These are phyloP conservation scores for Phoxinus phoxinus DNA, from an alignment of 2,113 vertebrate species.

Conservation along the genomic window DNA sequence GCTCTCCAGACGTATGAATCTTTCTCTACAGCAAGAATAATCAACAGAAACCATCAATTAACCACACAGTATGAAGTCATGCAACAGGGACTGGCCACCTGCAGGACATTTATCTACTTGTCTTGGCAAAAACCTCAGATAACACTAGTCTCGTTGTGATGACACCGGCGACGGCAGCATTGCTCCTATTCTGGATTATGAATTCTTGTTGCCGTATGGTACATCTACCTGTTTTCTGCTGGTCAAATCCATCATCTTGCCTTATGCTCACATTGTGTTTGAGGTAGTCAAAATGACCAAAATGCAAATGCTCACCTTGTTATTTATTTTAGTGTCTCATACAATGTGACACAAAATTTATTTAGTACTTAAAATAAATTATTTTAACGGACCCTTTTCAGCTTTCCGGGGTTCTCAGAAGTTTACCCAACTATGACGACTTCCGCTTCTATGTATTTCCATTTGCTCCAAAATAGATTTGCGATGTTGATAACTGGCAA, in stretches of 20 bases:
- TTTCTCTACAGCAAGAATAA: constrained; percentile 3
- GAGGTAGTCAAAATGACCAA: neutral
- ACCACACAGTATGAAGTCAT: constrained; percentile 2
- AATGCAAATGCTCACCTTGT: neutral
- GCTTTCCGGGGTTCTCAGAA: no score
- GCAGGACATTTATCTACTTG: constrained; percentile 26
- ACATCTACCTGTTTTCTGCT: neutral
- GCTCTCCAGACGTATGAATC: neutral
- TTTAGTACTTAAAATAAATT: neutral
- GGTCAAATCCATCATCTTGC: neutral
- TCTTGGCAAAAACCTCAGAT: constrained; percentile 3
- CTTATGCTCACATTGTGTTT: neutral
- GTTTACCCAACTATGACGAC: no score
- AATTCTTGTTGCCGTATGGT: neutral
- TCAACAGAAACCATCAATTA: constrained; percentile 32
- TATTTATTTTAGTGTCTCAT: neutral
- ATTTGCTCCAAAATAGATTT: no score
- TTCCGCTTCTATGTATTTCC: no score
- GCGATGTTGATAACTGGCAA: no score
- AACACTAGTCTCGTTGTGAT: neutral
- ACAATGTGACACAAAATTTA: neutral
- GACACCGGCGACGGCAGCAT: neutral
- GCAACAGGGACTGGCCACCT: neutral
- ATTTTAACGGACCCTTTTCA: neutral
- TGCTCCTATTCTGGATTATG: neutral